A percentile compares a stretch with the other conserved stretches of the same genome.
phyloP scores from a whole-genome alignment of 1,140 invertebrate genomes.

The Zaprionus camerounensis region DNA sequence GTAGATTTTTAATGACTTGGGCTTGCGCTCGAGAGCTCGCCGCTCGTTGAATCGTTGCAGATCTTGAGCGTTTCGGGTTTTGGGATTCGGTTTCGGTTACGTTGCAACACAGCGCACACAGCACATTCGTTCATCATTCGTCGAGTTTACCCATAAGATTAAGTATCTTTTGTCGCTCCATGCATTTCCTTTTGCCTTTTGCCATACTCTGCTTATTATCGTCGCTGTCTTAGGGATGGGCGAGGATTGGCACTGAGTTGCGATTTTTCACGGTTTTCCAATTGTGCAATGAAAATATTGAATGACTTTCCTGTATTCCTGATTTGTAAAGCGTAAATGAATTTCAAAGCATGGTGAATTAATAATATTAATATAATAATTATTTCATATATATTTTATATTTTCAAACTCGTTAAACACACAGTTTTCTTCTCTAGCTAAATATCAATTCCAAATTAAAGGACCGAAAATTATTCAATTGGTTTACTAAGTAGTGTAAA shows the following conservation, averaged over 20 bases:
- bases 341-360: not conserved
- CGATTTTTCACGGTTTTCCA: constrained; percentile 32
- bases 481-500: not conserved
- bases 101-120: constrained; percentile 58
- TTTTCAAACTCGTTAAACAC: no score
- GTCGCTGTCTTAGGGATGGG: constrained; percentile 49
- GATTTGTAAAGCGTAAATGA: not conserved
- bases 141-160: constrained; percentile 79
- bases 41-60: constrained; percentile 25
- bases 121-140: constrained; percentile 77
- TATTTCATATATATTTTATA: no score
- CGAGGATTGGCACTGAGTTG: constrained; percentile 33
- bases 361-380: no score
- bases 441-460: not conserved
- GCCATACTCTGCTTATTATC: constrained; percentile 64
- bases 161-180: constrained; percentile 72
- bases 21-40: constrained; percentile 67
- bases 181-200: constrained; percentile 64
- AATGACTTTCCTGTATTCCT: not conserved
- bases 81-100: constrained; percentile 63
- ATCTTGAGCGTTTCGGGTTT: constrained; percentile 46
- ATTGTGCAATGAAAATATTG: not conserved
- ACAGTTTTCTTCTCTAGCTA: no score
- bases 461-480: not conserved
- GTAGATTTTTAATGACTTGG: constrained; percentile 81